phyloP scores from a whole-genome alignment of 2,797 vertebrate species.

The Apodemus agrarius region DNA sequence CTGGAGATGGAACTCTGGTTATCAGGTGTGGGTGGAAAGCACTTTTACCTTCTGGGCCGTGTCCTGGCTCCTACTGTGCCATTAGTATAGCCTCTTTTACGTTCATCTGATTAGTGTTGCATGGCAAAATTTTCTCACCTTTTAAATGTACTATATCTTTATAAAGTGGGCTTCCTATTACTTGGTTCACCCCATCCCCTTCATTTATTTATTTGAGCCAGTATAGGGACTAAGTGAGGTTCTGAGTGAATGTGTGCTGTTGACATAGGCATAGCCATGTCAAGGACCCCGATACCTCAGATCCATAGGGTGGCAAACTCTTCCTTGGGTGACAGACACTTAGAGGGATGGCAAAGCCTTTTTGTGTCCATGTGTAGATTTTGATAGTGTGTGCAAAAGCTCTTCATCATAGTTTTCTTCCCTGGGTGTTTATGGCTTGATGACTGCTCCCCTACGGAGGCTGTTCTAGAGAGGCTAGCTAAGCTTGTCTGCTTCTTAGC shows the following conservation, averaged over 20 bases:
- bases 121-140: neutral
- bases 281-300: neutral
- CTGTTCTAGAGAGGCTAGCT: neutral
- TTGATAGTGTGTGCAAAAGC: no score
- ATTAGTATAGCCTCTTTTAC: neutral
- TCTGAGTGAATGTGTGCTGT: neutral
- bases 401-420: neutral
- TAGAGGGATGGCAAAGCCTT: neutral
- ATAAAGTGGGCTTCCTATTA: neutral
- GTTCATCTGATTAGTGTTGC: constrained; percentile 36
- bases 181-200: neutral
- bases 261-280: neutral
- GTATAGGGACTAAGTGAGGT: neutral
- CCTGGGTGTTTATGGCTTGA: neutral
- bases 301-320: neutral
- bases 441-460: neutral
- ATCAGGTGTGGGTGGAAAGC: neutral
- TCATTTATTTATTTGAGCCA: neutral
- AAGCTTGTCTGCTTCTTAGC: neutral
- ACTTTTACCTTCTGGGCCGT: neutral
- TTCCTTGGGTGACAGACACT: neutral
- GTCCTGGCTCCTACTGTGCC: neutral
- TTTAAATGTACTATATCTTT: constrained; percentile 3
- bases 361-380: no score
- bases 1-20: neutral